These are phyloP conservation scores for Mechanitis mazaeus DNA, from an alignment of 2,888 invertebrate species.

Conservation along the genomic window DNA sequence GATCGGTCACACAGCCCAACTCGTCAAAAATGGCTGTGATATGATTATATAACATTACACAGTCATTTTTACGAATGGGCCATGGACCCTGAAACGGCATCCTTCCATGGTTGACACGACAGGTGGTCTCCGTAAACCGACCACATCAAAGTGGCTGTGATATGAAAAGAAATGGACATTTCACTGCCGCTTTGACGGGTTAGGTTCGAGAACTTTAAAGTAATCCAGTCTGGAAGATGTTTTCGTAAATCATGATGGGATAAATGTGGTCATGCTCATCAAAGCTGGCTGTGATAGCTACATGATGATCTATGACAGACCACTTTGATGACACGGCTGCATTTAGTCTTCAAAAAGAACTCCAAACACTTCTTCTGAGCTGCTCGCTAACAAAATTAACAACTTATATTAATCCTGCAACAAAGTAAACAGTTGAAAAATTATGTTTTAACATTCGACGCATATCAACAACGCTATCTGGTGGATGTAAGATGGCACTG, in stretches of 20 bases:
- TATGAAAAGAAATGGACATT: slow-evolving; percentile 81
- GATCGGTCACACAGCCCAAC: slow-evolving; percentile 79
- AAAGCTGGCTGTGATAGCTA: slow-evolving; percentile 96
- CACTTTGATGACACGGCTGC: slow-evolving; percentile 85
- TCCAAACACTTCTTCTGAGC: no score
- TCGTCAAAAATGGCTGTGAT: slow-evolving; percentile 98
- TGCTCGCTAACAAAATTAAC: slow-evolving; percentile 8
- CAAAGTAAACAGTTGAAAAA: no score
- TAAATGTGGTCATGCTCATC: slow-evolving; percentile 87
- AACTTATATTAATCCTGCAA: background rate
- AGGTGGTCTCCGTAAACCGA: slow-evolving; percentile 73
- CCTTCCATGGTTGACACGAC: slow-evolving; percentile 8
- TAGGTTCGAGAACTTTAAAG: slow-evolving; percentile 72
- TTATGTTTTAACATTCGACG: no score
- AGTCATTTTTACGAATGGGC: slow-evolving; percentile 83
- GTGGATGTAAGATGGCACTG: no score
- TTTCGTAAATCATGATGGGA: slow-evolving; percentile 7
- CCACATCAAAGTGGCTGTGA: slow-evolving; percentile 99
- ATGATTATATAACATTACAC: slow-evolving; percentile 63
- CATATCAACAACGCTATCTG: no score
- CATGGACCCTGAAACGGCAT: slow-evolving; percentile 38
- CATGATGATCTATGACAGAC: slow-evolving; percentile 85
- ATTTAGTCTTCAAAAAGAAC: slow-evolving; percentile 34
- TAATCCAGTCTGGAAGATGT: slow-evolving; percentile 3
- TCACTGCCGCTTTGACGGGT: slow-evolving; percentile 93